A percentile compares a stretch with the other conserved stretches of the same genome.
phyloP scores from a whole-genome alignment of 2,888 invertebrate genomes.

The Lycia hirtaria region DNA sequence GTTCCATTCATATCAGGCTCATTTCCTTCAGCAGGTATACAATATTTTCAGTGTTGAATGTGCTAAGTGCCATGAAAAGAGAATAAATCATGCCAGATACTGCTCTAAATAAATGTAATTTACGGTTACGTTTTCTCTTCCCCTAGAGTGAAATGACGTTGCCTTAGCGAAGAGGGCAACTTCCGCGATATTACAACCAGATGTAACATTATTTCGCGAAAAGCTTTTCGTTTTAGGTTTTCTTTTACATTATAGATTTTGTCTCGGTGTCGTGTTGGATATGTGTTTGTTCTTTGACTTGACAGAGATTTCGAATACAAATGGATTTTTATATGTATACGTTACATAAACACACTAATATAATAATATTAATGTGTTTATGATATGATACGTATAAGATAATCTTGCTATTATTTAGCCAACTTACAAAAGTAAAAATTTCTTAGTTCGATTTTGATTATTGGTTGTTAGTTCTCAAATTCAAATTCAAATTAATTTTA shows the following conservation, averaged over 20 bases:
- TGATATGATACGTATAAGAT: too few relatives aligned
- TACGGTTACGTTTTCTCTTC: constrained; percentile 64
- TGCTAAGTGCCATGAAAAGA: constrained; percentile 65
- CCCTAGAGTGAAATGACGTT: constrained; percentile 60
- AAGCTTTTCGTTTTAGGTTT: constrained; percentile 16
- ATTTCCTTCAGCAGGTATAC: constrained; percentile 33
- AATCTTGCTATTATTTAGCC: too few relatives aligned
- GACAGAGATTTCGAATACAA: neutral
- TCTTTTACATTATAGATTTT: neutral
- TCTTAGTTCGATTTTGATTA: too few relatives aligned
- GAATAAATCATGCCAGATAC: constrained; percentile 71
- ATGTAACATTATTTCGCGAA: constrained; percentile 30
- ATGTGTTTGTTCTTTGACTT: neutral
- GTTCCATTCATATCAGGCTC: constrained; percentile 30
- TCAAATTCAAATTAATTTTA: too few relatives aligned
- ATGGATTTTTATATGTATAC: too few relatives aligned
- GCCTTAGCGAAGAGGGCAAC: constrained; percentile 40
- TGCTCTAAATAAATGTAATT: constrained; percentile 71
- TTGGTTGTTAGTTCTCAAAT: too few relatives aligned
- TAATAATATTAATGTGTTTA: too few relatives aligned
- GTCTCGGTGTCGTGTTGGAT: constrained; percentile 2
- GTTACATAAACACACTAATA: too few relatives aligned
- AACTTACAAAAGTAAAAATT: too few relatives aligned
- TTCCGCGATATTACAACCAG: constrained; percentile 33
- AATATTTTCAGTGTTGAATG: constrained; percentile 49